Base-by-base conservation (phyloP, 37 sponge, comb jelly and placozoan species). In the Oscarella lobularis region DNA sequence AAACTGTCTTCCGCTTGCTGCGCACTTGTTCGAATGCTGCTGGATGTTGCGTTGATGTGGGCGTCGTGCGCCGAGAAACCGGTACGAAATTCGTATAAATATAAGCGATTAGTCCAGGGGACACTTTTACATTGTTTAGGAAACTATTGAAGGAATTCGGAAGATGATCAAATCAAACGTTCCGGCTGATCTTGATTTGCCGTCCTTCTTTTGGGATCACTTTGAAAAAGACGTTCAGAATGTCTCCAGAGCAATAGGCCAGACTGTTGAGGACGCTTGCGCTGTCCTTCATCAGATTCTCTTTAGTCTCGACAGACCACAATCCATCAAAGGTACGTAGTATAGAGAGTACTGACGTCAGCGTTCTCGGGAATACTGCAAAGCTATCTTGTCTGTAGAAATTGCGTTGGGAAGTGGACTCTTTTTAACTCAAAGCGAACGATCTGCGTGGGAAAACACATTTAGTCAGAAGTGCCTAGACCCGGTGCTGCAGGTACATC, bases 21-120 rank as follows among this genome's bases (percentile, higher is more conserved):
- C 20, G 78, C 80, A 36, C 72, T 89, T 14, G 29, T 85, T n/a
- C 82, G 90, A 54, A 74, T 77, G 0, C 39, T 89, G 67, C 82
- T 89, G 80, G 86, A 89, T 48, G 65, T 78, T 29, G 79, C 86
- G 3, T 67, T 89, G 27, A 6, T 85, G 39, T 89, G 90, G 90
- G 71, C 71, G n/a, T 68, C 71, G 71, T 48, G 60, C 60, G 6
- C 33, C 71, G n/a, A n/a, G n/a, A n/a, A n/a, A n/a, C n/a, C n/a
- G n/a, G n/a, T n/a, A n/a, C n/a, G n/a, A n/a, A n/a, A n/a, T n/a
- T n/a, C n/a, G n/a, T n/a, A n/a, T n/a, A n/a, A n/a, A n/a, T n/a
- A n/a, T n/a, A n/a, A n/a, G n/a, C n/a, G n/a, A n/a, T n/a, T n/a
- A n/a, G n/a, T n/a, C n/a, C n/a, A n/a, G n/a, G n/a, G n/a, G n/a